Base-by-base conservation (phyloP, 2,113 vertebrate species). In the Bubo scandiacus region DNA sequence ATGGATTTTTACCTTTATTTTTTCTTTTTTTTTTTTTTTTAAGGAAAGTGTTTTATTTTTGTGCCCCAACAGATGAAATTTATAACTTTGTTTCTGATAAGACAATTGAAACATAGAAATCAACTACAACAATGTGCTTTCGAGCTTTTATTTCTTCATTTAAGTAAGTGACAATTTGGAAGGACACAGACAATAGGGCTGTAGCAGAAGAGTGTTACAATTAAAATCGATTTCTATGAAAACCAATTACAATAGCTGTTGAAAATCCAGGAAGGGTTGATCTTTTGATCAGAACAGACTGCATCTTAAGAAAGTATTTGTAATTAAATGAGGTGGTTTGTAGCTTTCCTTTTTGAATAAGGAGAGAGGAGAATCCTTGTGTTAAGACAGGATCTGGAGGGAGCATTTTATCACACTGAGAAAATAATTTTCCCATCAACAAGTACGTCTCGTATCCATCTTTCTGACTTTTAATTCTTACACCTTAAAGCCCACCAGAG, bases 121-220 rank as follows among this genome's bases (percentile, higher is more conserved):
- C 88, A 97, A 92, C 98, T 98, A 97, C 97, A 98, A 97, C 96
- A 97, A 95, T 98, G 94, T 47, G 20, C 88, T 98, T 98, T 97
- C 54, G 70, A 97, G 88, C 93, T 90, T 92, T 97, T 98, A 96
- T 96, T 97, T 96, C 91, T 97, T 97, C 78, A 57, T 98, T 96
- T 98, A 97, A 98, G 65, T 96, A 97, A 96, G 15, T 96, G 96
- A 98, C 95, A 98, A 49, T 97, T 98, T 29, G 42, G 94, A 98
- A 98, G 93, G 97, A 98, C 97, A 98, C 51, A 86, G 97, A 98
- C 94, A 98, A 95, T 92, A 98, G 96, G 97, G 96, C 96, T 98
- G 95, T 96, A 98, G 97, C 96, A 96, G 94, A 97, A 98, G 91
- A 97, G 92, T 97, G 90, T 96, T 95, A 97, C 96, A 97, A 97